Evolutionary conservation across 2,888 invertebrate species (phyloP), one percentile per base, ranked within the genome.

Genomic region (Hyposoter dolosus): DNA sequence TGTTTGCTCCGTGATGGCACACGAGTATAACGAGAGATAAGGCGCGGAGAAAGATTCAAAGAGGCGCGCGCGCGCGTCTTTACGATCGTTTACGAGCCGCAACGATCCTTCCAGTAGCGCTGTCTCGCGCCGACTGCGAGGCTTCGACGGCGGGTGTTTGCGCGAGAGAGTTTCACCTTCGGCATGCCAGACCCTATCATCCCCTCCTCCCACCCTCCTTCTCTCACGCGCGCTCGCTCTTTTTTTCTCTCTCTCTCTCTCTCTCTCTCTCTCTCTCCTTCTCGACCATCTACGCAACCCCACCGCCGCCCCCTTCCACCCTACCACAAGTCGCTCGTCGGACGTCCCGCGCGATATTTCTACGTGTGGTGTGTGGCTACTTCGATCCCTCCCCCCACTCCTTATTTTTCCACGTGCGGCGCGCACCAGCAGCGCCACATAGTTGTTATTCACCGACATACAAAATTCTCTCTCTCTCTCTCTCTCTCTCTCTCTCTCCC

Each of bases 61-160:
- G 84, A 88, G 3, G 35, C 35, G 88, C 84, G 85, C 86, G 84
- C 87, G 80, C 81, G 40, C 40, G 40, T 0, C 4, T 82, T 71
- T 35, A 50, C 72, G 74, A 76, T 65, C 65, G 63, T 50, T 43
- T 72, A 81, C 79, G 75, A 74, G 87, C 86, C 35, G 88, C 88
- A 86, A 75, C 89, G 90, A 91, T 89, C 89, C 90, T 92, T 90
- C 89, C 93, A 91, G 91, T 93, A 93, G 93, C 94, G 94, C 94
- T 92, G 92, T 93, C 93, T 92, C 93, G 93, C 94, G 94, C 94
- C 92, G 93, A 94, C 94, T 94, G 94, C 90, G 91, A 91, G 90
- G 87, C 90, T 91, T 83, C 85, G 83, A 85, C 85, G 82, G 89
- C 90, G 90, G 89, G 90, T 89, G 91, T 92, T 91, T 90, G 90